Evolutionary conservation across 2,888 invertebrate genomes (phyloP).

Genomic region (Drosophila koepferae): DNA sequence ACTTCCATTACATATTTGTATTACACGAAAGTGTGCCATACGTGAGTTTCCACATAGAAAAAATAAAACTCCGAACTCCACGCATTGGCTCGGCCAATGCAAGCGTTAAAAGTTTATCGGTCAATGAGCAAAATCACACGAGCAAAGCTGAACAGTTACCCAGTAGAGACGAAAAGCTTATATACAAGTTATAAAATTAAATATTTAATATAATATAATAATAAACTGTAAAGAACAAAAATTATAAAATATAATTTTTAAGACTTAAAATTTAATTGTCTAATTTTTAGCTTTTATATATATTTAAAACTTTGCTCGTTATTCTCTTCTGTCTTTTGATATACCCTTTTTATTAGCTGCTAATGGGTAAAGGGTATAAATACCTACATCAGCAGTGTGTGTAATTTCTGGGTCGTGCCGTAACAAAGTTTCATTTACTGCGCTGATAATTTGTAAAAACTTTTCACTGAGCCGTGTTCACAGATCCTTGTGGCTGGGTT

Average conservation of each 20-base stretch:
- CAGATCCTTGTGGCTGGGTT: slow-evolving; percentile 23
- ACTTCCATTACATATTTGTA: slow-evolving; percentile 74
- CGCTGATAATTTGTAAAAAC: slow-evolving; percentile 76
- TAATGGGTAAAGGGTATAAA: not conserved
- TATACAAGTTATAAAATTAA: too few relatives aligned
- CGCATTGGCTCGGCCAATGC: slow-evolving; percentile 8
- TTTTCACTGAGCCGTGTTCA: slow-evolving; percentile 24
- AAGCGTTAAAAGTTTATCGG: slow-evolving; percentile 36
- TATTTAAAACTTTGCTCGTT: not conserved
- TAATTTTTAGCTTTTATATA: not conserved
- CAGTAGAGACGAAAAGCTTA: not conserved
- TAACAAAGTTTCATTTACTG: slow-evolving; percentile 66
- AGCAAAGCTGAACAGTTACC: not conserved
- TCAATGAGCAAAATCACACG: not conserved
- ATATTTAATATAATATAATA: not conserved
- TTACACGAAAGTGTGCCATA: slow-evolving; percentile 65
- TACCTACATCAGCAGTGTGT: slow-evolving; percentile 23
- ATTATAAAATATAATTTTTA: not conserved
- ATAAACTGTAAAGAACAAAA: not conserved
- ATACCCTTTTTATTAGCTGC: not conserved
- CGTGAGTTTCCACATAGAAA: slow-evolving; percentile 5
- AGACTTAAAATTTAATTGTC: not conserved
- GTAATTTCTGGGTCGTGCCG: slow-evolving; percentile 47
- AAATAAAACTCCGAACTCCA: not conserved
- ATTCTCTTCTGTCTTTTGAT: too few relatives aligned